Base-by-base conservation (phyloP, 2,888 invertebrate species). In the Steromphala cineraria region DNA sequence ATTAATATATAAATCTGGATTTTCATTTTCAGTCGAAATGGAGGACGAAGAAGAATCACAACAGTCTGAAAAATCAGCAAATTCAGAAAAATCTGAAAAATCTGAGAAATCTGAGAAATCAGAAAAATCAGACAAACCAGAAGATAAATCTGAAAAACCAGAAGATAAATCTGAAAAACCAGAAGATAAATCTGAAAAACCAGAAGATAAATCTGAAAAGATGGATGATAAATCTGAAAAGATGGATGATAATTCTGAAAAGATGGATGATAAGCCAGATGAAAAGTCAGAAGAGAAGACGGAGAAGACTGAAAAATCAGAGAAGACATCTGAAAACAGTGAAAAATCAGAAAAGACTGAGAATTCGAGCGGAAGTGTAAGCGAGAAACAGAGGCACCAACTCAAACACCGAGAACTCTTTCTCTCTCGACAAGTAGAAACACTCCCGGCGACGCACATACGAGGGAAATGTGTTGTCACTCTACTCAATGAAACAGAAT, bases 401-500 rank as follows among this genome's bases (percentile, higher is more conserved):
- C 96, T 99, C 94, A 98, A 98, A 94, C 99, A 99, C 94, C 96
- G 99, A 91, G 99, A 99, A 95, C 95, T 99, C 93, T 99, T 99
- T 95, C 95, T 99, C 88, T 99, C 99, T 76, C 96, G 99, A 90
- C 94, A 94, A 85, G 97, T 98, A 92, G 99, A 99, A 94, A 99
- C 98, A 82, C 95, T 99, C 94, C 98, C 99, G 83, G 99, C 99
- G 89, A 99, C 99, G 84, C 98, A 99, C 95, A 99, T 99, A 92
- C 96, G 99, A 93, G 99, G 99, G 94, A 99, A 99, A 95, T 99
- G 99, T 95, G 97, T 97, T 90, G 99, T 99, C 91, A 99, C 99
- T 89, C 95, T 99, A 91, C 96, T 99, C 94, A 99, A 99, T 95
- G 99, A 99, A 95, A 98, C 99, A 81, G 99, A 99, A 95, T 97